Evolutionary conservation across 2,888 invertebrate species (phyloP), one percentile per base, ranked within the genome.

Genomic region (Meliscaeva auricollis): DNA sequence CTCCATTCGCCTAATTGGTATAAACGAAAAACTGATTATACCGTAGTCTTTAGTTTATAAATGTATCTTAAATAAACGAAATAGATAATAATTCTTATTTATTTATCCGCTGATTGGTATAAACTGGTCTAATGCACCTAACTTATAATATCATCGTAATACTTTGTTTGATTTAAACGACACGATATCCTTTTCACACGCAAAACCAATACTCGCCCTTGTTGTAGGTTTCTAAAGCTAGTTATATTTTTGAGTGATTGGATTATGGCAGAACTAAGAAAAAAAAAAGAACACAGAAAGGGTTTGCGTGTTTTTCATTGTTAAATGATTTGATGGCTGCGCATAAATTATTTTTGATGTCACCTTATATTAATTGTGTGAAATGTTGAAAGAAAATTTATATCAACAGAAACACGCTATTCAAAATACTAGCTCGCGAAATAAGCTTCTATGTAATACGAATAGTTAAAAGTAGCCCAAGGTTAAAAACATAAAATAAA

Each of bases 281-380:
- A 50, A 50, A 22, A 50, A 2, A 50, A 20, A 50, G 8, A 20
- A 20, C 13, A 13, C 30, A n/a, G 35, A 48, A 66, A 3, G 2
- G n/a, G 13, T 48, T 64, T 66, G 66, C 66, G 66, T 66, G 66
- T 66, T 30, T 30, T 60, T 50, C 20, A 20, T 50, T 66, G 35
- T 48, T 66, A 50, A 66, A 66, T 50, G 50, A 66, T 66, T 66
- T 66, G 48, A 66, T 66, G 66, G 50, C 35, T 66, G 66, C 50
- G 66, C 66, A 66, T 50, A 50, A 50, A 35, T 46, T 66, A 50
- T 66, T 35, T 26, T 50, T 38, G n/a, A 50, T 66, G 66, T 66
- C 66, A 66, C 66, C 50, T 66, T 66, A 66, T 50, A 48, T 66
- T 50, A 66, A 66, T 50, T 66, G 66, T 50, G 66, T 48, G 66